Conservation (phyloP, 2,113 vertebrate genomes). For the Nothoprocta pentlandii region DNA sequence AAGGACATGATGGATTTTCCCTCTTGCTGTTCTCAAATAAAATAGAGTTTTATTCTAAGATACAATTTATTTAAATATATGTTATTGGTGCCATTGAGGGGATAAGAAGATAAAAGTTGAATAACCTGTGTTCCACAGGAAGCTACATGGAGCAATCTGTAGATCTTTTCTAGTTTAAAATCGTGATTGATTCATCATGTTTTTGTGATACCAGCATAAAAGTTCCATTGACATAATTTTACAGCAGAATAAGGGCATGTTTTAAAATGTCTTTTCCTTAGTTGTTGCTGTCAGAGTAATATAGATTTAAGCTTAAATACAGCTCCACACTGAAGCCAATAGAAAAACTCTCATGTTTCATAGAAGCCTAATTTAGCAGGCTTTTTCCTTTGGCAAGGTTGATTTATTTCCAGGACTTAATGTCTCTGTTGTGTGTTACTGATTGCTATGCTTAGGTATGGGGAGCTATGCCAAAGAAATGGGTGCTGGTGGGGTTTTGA, state of each 20-base stretch:
- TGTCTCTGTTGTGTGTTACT: background rate
- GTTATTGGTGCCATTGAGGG: background rate
- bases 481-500: background rate
- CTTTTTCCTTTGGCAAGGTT: background rate
- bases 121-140: background rate
- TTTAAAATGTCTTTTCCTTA: background rate
- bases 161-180: background rate
- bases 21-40: background rate
- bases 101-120: background rate
- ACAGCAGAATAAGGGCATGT: background rate
- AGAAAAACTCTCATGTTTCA: background rate
- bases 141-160: background rate
- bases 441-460: background rate
- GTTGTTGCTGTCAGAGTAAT: background rate
- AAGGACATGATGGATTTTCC: background rate
- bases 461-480: background rate
- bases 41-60: background rate
- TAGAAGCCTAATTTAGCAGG: too few relatives aligned
- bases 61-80: background rate
- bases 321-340: background rate
- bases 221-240: background rate
- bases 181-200: background rate
- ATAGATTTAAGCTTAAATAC: background rate
- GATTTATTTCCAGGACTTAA: background rate
- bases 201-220: background rate